Evolutionary conservation across 2,797 vertebrate species (phyloP).

Genomic region (Calcarius lapponicus): DNA sequence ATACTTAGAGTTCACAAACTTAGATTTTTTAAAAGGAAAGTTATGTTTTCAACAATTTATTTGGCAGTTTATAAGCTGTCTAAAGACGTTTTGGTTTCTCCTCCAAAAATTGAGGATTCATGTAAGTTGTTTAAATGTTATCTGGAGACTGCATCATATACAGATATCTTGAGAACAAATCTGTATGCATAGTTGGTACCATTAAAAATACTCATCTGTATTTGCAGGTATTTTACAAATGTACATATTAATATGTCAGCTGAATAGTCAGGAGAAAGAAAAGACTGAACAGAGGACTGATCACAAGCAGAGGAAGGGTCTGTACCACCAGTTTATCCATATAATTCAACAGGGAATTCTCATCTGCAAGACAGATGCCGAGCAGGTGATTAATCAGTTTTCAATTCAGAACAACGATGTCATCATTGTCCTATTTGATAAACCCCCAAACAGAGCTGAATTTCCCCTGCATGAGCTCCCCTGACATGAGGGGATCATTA

Average conservation of each 20-base stretch:
- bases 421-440: background rate
- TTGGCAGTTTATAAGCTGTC: background rate
- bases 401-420: background rate
- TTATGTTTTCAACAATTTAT: background rate
- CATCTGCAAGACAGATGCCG: background rate
- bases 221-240: background rate
- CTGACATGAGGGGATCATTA: background rate
- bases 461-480: background rate
- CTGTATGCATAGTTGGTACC: background rate
- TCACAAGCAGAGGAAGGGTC: background rate
- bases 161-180: background rate
- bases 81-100: background rate
- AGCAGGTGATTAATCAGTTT: background rate
- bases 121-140: background rate
- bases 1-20: background rate
- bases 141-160: background rate
- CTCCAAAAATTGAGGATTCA: background rate
- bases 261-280: background rate
- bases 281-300: background rate
- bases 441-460: background rate
- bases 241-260: background rate
- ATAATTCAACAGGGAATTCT: background rate
- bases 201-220: background rate
- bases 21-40: background rate
- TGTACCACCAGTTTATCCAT: background rate